These are phyloP conservation scores for Neodiprion fabricii DNA, from an alignment of 1,140 invertebrate species.

Conservation along the genomic window DNA sequence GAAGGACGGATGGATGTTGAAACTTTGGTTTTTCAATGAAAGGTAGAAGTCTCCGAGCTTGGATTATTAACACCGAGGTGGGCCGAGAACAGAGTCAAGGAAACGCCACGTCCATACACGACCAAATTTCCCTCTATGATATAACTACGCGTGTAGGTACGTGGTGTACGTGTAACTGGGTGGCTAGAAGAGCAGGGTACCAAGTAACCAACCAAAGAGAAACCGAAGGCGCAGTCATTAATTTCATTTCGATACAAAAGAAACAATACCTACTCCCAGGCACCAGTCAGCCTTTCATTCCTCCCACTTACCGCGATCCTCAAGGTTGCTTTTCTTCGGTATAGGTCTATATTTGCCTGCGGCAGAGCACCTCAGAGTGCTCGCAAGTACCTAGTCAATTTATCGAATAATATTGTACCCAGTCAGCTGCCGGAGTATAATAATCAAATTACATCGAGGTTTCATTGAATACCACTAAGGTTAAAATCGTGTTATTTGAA, in stretches of 20 bases:
- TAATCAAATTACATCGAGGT: too few species aligned
- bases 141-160: not conserved
- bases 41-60: not conserved
- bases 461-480: too few species aligned
- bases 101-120: not conserved
- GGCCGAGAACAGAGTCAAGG: not conserved
- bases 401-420: too few species aligned
- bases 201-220: too few species aligned
- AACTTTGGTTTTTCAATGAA: not conserved
- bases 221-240: not conserved
- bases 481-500: too few species aligned
- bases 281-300: not conserved
- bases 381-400: too few species aligned
- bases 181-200: not conserved
- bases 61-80: not conserved
- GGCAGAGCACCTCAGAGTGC: too few species aligned
- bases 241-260: conserved; percentile 6
- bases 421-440: too few species aligned
- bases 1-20: not conserved
- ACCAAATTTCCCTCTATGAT: not conserved
- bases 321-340: too few species aligned
- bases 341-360: not conserved
- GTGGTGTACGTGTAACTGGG: not conserved
- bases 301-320: not conserved
- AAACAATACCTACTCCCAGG: not conserved